Evolutionary conservation across 2,888 invertebrate genomes (phyloP).

Genomic region (Drepanosiphum platanoidis): DNA sequence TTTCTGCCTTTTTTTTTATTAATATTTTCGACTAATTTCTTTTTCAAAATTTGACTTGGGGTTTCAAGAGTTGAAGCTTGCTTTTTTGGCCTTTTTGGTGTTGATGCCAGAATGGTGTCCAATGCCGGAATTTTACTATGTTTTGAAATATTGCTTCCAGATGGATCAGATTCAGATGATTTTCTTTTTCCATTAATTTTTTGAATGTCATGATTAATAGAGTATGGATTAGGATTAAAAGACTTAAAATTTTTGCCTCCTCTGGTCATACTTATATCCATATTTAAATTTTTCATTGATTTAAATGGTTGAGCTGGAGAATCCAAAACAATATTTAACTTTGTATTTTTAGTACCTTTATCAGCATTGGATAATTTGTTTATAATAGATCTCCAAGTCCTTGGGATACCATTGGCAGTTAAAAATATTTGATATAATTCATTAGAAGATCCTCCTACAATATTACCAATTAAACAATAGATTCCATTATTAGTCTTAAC

Average conservation of each 20-base stretch:
- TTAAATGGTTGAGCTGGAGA: conserved; percentile 23
- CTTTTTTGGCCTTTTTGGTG: conserved; percentile 19
- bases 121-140: not conserved
- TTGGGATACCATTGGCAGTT: conserved; percentile 1
- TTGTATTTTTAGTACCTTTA: not conserved
- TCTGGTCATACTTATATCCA: conserved; percentile 15
- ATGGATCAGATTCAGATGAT: not conserved
- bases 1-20: not conserved
- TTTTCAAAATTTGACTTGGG: conserved; percentile 44
- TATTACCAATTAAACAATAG: no score
- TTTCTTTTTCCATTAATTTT: conserved; percentile 34
- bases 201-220: no score
- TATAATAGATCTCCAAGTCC: conserved; percentile 14
- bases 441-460: no score
- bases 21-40: conserved; percentile 11
- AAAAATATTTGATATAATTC: conserved; percentile 18
- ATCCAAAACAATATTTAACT: conserved; percentile 32
- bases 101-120: conserved; percentile 33
- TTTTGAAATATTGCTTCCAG: conserved; percentile 10
- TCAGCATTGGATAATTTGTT: not conserved
- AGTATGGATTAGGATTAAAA: no score
- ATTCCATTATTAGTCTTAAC: no score
- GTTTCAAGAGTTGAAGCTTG: not conserved
- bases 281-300: conserved; percentile 1
- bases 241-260: not conserved